Evolutionary conservation across 2,888 invertebrate species (phyloP), one percentile per base, ranked within the genome.

Genomic region (Erebia epiphron): DNA sequence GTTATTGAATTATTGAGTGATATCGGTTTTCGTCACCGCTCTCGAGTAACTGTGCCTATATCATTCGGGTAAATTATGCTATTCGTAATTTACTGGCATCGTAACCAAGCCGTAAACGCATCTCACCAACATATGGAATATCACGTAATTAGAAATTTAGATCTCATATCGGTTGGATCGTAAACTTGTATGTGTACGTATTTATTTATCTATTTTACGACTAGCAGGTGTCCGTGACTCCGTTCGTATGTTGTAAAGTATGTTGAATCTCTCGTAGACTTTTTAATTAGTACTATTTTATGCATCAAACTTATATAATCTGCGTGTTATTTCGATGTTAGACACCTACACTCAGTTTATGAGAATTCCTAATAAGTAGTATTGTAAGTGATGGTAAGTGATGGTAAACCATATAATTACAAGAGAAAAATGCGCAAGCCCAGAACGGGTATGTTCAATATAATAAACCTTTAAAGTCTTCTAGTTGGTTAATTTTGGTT

Each of bases 1-100:
- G 50, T 76, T 75, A 73, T 68, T 76, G 74, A 75, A 76, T 77
- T 77, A 77, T 78, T 78, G 73, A 77, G 72, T 26, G 61, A 67
- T 71, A 75, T 76, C 70, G 75, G 70, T 75, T 74, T 74, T 67
- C 35, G 65, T 61, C 60, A 52, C 64, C 60, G 58, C 67, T 50
- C 16, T 50, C 60, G 26, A 26, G 50, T 60, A 52, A 61, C 67
- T 13, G 49, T 67, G 1, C 35, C 7, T 35, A 60, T 52, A 61
- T 65, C 54, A 61, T 54, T 18, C 54, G 65, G 43, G 52, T 57
- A 57, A 57, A 63, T 68, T 57, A 68, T 50, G 58, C 52, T 50
- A 35, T 52, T 35, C 35, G 65, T 68, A 66, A 68, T 68, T 66
- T 65, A 71, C 50, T 43, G 65, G 13, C 57, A 35, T 56, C n/a